Base-by-base conservation (phyloP, 1,140 invertebrate species). In the Zaprionus inermis region DNA sequence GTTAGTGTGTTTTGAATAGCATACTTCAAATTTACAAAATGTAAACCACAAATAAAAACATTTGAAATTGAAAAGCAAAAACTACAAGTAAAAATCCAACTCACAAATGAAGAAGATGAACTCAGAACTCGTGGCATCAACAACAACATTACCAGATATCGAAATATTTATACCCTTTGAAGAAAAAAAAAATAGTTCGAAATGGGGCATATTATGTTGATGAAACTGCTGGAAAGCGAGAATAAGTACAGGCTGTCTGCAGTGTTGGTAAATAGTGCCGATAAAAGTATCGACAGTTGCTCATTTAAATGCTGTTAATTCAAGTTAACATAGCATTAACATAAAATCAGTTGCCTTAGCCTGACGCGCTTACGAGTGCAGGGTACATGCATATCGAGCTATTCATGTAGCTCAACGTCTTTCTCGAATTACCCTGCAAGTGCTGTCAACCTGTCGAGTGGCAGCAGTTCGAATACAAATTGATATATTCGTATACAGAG, bases 401-500 rank as follows among this genome's bases (percentile, higher is more conserved):
- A 2, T 38, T 0, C 12, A n/a, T 1, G 14, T 2, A 9, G 5
- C 38, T 16, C 16, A 0, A 9, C 38, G 16, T 44, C 38, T 44
- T 16, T 3, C 36, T 38, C n/a, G 36, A 14, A n/a, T 16, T n/a
- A 14, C 14, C 36, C 4, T 38, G 14, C 36, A 14, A 3, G 36
- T 38, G 36, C 14, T 44, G 38, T 7, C n/a, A 44, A 44, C 38
- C 38, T 44, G 38, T 44, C 38, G 38, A 44, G 38, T 44, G n/a
- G n/a, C 38, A 44, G 7, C 38, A 18, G 7, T 16, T 16, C 6
- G 7, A 44, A n/a, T 44, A 44, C 38, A 44, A 44, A 44, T n/a
- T 44, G 38, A 44, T 44, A 44, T 16, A 41, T 14, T 41, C 36
- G n/a, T 5, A 41, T n/a, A 4, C 5, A 41, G 5, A 41, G 16